Evolutionary conservation across 2,888 invertebrate genomes (phyloP).

Genomic region (Epicampocera succincta): DNA sequence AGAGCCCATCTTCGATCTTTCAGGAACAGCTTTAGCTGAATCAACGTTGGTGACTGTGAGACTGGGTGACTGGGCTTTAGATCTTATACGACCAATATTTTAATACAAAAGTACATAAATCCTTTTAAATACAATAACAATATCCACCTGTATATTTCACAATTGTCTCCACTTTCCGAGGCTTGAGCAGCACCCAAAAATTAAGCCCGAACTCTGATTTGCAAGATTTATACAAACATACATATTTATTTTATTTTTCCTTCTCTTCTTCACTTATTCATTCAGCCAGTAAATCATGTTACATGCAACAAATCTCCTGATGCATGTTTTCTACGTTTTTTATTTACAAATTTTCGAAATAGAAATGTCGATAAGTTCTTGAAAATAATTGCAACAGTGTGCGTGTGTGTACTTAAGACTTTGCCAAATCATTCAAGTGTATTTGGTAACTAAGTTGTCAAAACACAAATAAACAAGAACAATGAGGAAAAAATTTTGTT

Average conservation of each 20-base stretch:
- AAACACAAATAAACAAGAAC: conserved; percentile 65
- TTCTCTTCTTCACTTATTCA: conserved; percentile 48
- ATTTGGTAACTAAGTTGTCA: conserved; percentile 65
- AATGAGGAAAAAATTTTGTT: conserved; percentile 42
- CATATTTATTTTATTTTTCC: conserved; percentile 53
- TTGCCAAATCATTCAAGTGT: conserved; percentile 67
- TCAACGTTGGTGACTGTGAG: too few relatives aligned
- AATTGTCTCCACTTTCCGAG: conserved; percentile 26
- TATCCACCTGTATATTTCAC: background rate
- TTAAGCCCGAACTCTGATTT: background rate
- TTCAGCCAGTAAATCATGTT: conserved; percentile 61
- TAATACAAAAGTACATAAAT: too few relatives aligned
- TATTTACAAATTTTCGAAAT: conserved; percentile 18
- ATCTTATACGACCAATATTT: too few relatives aligned
- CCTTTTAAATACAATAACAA: too few relatives aligned
- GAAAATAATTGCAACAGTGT: background rate
- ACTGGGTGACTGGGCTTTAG: too few relatives aligned
- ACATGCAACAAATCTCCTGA: conserved; percentile 46
- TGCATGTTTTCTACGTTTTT: conserved; percentile 15
- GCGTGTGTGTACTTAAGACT: conserved; percentile 18
- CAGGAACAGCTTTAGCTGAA: too few relatives aligned
- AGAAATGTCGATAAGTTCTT: conserved; percentile 43
- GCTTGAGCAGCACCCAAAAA: conserved; percentile 12
- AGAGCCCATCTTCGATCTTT: too few relatives aligned
- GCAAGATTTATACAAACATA: conserved; percentile 41